Percentiles rank a stretch among this genome's conserved stretches.
phyloP scores from a whole-genome alignment of 1,140 invertebrate genomes.

The Drosophila sp. region DNA sequence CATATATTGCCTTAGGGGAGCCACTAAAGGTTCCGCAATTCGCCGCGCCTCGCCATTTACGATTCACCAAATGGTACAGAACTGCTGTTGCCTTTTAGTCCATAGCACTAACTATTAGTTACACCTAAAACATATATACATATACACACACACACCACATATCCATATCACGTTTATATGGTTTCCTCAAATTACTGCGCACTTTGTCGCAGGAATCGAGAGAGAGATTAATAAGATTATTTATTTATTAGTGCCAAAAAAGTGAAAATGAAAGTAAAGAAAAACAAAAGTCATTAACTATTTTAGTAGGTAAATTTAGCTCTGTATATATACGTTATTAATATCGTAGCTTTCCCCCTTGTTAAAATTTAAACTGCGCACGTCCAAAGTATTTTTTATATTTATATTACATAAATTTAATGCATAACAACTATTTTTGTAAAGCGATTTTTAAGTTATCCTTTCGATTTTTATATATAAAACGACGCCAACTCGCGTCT shows the following conservation, averaged over 20 bases:
- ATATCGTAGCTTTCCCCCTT: constrained; percentile 25
- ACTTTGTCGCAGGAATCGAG: constrained; percentile 21
- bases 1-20: constrained; percentile 22
- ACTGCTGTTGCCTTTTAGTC: constrained; percentile 14
- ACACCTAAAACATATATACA: constrained; percentile 7
- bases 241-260: constrained; percentile 79
- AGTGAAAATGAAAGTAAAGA: constrained; percentile 19
- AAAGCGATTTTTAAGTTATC: constrained; percentile 47
- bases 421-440: constrained; percentile 45
- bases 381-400: constrained; percentile 77
- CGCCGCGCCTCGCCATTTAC: constrained; percentile 40
- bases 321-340: constrained; percentile 48
- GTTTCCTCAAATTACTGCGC: constrained; percentile 52
- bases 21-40: not conserved
- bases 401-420: constrained; percentile 54
- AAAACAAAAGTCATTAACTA: constrained; percentile 75
- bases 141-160: constrained; percentile 8
- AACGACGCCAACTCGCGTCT: not conserved
- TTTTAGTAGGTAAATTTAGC: constrained; percentile 46
- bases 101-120: constrained; percentile 16
- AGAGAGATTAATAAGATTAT: constrained; percentile 81
- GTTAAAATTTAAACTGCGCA: constrained; percentile 63
- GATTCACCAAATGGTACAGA: constrained; percentile 38
- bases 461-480: constrained; percentile 7
- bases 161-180: constrained; percentile 33